phyloP scores from a whole-genome alignment of 1,140 invertebrate genomes.

The Eueides isabella region DNA sequence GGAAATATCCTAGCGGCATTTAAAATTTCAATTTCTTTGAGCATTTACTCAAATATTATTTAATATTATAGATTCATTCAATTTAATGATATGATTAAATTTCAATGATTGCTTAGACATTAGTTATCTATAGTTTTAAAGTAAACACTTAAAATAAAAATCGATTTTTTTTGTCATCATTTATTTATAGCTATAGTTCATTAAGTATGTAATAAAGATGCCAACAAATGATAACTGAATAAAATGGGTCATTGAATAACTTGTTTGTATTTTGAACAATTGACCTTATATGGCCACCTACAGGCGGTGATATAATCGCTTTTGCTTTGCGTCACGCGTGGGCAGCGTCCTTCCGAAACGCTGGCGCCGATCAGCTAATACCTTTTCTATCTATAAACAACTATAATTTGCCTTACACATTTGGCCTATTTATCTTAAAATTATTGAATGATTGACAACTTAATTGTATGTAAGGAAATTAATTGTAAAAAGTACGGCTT shows the following conservation, averaged over 20 bases:
- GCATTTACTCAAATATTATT: conserved; percentile 14
- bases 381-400: conserved; percentile 40
- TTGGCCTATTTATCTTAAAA: conserved; percentile 14
- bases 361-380: conserved; percentile 42
- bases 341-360: conserved; percentile 68
- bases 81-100: not conserved
- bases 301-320: conserved; percentile 76
- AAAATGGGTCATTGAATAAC: conserved; percentile 55
- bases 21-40: conserved; percentile 29
- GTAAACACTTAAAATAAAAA: no score
- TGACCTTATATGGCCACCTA: conserved; percentile 81
- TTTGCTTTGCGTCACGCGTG: conserved; percentile 64
- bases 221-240: conserved; percentile 22
- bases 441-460: not conserved
- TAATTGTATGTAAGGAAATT: not conserved
- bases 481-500: not conserved
- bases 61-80: not conserved
- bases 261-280: conserved; percentile 66
- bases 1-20: conserved; percentile 54
- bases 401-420: conserved; percentile 25
- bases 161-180: no score
- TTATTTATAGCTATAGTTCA: not conserved
- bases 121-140: no score
- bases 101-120: no score
- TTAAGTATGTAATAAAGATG: conserved; percentile 12